Base-by-base conservation (phyloP, 1,140 invertebrate species). In the Stenopsyche tienmushanensis region DNA sequence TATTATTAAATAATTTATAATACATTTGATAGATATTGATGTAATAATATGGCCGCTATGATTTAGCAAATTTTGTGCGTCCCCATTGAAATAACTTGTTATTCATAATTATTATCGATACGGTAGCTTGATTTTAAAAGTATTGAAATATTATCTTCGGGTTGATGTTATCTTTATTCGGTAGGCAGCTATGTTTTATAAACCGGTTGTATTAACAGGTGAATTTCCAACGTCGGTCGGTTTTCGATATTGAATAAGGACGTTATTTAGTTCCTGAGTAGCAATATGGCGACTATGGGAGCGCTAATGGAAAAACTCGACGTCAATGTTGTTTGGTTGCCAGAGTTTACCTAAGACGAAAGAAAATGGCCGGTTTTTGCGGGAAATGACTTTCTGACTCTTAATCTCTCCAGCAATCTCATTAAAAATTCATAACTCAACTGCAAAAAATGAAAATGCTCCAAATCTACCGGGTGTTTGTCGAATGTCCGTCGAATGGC, bases 351-450 rank as follows among this genome's bases (percentile, higher is more conserved):
- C 66, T 44, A 68, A 64, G 65, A 65, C 55, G 64, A 47, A 64
- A 68, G 66, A 65, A 64, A 70, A 70, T 64, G 69, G 62, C 47
- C 62, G 65, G 62, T 67, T 69, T 67, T 66, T 67, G 69, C 73
- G 78, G 78, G 80, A 80, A 80, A 80, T 81, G 78, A 81, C 79
- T 80, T 79, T 81, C 79, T 78, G 78, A 76, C 78, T 80, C 78
- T 77, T 80, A 80, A 81, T 81, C 74, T 81, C 78, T 78, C 78
- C 75, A 71, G 78, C 76, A 74, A 81, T 80, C 79, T 81, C 79
- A 80, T 81, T 80, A 81, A 81, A 81, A 80, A 79, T 81, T 81
- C 77, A 81, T 80, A 81, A 80, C 77, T 81, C 75, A 78, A 81
- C 78, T 79, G 75, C 74, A 77, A 78, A 78, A 79, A 80, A 75